Percentiles rank a stretch among this genome's conserved stretches.
Evolutionary conservation across 2,113 vertebrate genomes (phyloP).

Genomic region (Phaetusa simplex): DNA sequence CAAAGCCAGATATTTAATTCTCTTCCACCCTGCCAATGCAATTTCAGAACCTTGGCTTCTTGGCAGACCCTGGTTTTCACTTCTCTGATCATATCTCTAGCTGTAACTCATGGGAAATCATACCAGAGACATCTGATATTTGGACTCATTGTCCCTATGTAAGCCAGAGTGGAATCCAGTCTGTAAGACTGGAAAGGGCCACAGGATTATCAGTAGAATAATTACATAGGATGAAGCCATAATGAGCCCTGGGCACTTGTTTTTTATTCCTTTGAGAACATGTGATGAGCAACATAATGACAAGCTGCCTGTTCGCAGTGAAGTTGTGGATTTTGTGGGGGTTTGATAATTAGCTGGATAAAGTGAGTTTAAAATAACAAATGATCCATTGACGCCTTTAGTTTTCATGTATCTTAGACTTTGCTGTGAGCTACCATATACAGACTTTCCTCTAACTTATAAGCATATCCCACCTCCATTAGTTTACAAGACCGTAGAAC

Average conservation of each 20-base stretch:
- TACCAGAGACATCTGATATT: not conserved
- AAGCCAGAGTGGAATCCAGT: not conserved
- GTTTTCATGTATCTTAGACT: not conserved
- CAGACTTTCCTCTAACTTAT: not conserved
- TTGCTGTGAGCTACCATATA: not conserved
- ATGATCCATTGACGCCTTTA: not conserved
- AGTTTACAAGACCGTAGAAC: not conserved
- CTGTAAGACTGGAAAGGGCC: not conserved
- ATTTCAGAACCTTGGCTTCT: not conserved
- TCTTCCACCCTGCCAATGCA: not conserved
- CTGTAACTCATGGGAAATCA: not conserved
- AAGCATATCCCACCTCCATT: not conserved
- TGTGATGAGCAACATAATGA: not conserved
- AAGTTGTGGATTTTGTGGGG: not conserved
- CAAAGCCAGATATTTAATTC: not conserved
- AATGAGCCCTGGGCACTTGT: not conserved
- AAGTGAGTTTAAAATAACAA: not conserved
- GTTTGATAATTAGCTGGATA: not conserved
- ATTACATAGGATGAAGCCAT: not conserved
- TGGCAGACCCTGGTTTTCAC: not conserved
- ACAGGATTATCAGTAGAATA: not conserved
- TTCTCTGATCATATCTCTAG: not conserved
- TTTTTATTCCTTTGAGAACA: not conserved
- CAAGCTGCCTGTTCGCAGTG: not conserved
- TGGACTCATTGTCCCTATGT: not conserved